phyloP scores from a whole-genome alignment of 2,797 vertebrate genomes.

The Xyrichtys novacula region DNA sequence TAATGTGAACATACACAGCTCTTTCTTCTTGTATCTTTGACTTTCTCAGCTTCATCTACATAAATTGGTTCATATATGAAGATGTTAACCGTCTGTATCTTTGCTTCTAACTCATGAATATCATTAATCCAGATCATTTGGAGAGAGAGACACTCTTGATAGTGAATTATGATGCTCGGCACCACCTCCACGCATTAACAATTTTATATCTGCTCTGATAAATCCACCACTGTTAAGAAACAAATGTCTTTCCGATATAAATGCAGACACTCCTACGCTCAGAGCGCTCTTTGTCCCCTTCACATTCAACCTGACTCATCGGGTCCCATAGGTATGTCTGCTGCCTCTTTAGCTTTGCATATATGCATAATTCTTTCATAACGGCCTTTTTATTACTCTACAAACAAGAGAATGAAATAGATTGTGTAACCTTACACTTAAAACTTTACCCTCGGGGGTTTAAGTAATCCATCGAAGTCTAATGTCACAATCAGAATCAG shows the following conservation, averaged over 20 bases:
- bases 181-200: not conserved
- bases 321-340: constrained; percentile 13
- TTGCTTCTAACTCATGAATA: not conserved
- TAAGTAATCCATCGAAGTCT: constrained; percentile 1
- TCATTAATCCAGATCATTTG: constrained; percentile 9
- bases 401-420: not conserved
- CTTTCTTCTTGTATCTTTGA: not conserved
- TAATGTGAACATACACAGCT: not conserved
- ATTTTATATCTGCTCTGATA: constrained; percentile 15
- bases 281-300: constrained; percentile 22
- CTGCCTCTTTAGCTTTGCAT: not conserved
- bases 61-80: not conserved
- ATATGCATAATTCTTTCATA: constrained; percentile 1
- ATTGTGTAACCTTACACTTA: not conserved
- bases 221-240: constrained; percentile 22
- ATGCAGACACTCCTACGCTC: constrained; percentile 18
- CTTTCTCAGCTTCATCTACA: not conserved
- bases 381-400: not conserved
- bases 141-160: not conserved
- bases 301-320: constrained; percentile 47
- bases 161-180: not conserved
- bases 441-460: not conserved
- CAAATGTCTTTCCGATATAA: constrained; percentile 28
- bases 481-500: not conserved
- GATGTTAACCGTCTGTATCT: not conserved